phyloP scores from a whole-genome alignment of 2,113 vertebrate species.

The Cygnus buccinator region DNA sequence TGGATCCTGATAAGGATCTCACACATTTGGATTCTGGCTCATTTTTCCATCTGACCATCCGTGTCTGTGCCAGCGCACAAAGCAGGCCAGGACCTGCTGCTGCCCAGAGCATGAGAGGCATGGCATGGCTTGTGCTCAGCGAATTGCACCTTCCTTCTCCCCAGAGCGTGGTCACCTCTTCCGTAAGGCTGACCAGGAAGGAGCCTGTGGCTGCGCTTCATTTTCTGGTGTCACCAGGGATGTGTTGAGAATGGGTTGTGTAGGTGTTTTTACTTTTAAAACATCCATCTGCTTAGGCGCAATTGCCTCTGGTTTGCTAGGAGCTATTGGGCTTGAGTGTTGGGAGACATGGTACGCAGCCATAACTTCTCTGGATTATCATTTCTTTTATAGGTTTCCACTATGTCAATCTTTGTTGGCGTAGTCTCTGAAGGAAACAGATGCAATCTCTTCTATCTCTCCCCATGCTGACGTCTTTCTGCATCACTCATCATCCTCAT shows the following conservation, averaged over 20 bases:
- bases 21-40: background rate
- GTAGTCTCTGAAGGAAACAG: constrained; percentile 32
- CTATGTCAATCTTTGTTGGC: constrained; percentile 22
- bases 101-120: background rate
- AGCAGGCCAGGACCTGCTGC: constrained; percentile 26
- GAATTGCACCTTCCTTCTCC: background rate
- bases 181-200: background rate
- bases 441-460: constrained; percentile 29
- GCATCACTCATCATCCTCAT: background rate
- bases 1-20: background rate
- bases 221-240: background rate
- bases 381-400: background rate
- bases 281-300: background rate
- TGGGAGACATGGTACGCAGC: background rate
- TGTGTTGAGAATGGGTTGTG: background rate
- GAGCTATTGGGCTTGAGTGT: background rate
- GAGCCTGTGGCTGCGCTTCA: background rate
- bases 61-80: background rate
- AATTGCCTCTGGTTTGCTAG: background rate
- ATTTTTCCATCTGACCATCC: background rate
- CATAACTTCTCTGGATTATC: background rate
- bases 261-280: background rate
- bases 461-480: background rate
- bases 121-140: background rate
- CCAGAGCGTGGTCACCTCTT: background rate